Conservation (phyloP, 2,797 vertebrate species). For the Tauraco hartlaubi region DNA sequence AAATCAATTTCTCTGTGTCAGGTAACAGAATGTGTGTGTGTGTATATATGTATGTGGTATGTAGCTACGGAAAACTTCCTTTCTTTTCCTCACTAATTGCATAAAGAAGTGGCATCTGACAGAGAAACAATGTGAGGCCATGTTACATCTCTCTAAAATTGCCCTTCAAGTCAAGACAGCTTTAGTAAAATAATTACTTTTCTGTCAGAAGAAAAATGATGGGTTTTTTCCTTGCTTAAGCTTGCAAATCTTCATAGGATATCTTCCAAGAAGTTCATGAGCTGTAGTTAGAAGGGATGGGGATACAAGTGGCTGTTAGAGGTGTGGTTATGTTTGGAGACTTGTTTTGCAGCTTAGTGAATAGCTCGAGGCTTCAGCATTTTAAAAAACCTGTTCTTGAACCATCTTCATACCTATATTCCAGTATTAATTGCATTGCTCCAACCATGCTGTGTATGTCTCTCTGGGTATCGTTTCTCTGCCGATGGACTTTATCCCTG, state of each 20-base stretch:
- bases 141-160: not conserved
- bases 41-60: not conserved
- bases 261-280: constrained; percentile 1
- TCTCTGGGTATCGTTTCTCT: constrained; percentile 61
- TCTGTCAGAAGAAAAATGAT: constrained; percentile 16
- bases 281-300: constrained; percentile 7
- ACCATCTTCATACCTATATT: constrained; percentile 57
- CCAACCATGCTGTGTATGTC: constrained; percentile 56
- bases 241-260: not conserved
- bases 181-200: not conserved
- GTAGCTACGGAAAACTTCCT: constrained; percentile 25
- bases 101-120: not conserved
- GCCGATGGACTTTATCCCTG: constrained; percentile 1
- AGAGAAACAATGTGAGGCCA: not conserved
- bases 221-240: not conserved
- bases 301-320: not conserved
- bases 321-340: constrained; percentile 34
- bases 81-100: not conserved
- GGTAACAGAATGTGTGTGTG: not conserved
- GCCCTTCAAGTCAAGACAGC: not conserved
- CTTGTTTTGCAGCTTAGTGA: constrained; percentile 27
- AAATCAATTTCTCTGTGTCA: not conserved
- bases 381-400: constrained; percentile 34
- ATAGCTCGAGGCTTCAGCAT: constrained; percentile 48
- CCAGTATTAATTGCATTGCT: constrained; percentile 34